phyloP scores from a whole-genome alignment of 1,140 invertebrate genomes.

The Pygmarrhopalites habei region DNA sequence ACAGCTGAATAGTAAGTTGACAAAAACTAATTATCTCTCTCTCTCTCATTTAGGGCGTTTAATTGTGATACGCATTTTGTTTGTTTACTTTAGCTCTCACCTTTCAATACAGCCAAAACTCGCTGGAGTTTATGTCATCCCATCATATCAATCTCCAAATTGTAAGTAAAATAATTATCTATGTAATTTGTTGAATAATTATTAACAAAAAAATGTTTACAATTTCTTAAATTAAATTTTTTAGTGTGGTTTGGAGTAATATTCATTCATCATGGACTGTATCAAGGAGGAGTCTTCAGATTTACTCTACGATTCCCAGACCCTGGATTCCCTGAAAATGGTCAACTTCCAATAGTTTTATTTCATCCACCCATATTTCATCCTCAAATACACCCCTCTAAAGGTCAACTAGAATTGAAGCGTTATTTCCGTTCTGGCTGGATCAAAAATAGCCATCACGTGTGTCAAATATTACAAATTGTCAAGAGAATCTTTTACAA shows the following conservation, averaged over 20 bases:
- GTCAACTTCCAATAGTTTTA: constrained; percentile 59
- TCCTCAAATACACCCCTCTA: constrained; percentile 66
- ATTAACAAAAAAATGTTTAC: constrained; percentile 13
- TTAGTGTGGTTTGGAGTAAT: constrained; percentile 89
- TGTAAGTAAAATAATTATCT: no score
- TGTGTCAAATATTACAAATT: constrained; percentile 85
- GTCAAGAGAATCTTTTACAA: constrained; percentile 73
- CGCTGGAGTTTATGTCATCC: constrained; percentile 83
- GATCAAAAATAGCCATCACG: constrained; percentile 69
- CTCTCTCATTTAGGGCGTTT: no score
- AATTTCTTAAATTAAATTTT: constrained; percentile 45
- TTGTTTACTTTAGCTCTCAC: constrained; percentile 59
- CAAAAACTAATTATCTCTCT: no score
- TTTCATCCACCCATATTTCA: constrained; percentile 83
- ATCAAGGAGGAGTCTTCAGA: constrained; percentile 79
- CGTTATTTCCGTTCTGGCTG: constrained; percentile 71
- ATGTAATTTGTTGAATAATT: constrained; percentile 2
- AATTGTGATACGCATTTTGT: no score
- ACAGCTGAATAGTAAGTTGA: constrained; percentile 67
- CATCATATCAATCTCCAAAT: constrained; percentile 61
- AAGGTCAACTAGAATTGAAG: constrained; percentile 64
- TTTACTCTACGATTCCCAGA: constrained; percentile 78
- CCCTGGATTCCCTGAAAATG: constrained; percentile 78
- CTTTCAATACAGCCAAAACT: constrained; percentile 76
- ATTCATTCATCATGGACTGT: constrained; percentile 78